A percentile compares a stretch with the other conserved stretches of the same genome.
phyloP scores from a whole-genome alignment of 2,113 vertebrate species.

The Dipodomys merriami region DNA sequence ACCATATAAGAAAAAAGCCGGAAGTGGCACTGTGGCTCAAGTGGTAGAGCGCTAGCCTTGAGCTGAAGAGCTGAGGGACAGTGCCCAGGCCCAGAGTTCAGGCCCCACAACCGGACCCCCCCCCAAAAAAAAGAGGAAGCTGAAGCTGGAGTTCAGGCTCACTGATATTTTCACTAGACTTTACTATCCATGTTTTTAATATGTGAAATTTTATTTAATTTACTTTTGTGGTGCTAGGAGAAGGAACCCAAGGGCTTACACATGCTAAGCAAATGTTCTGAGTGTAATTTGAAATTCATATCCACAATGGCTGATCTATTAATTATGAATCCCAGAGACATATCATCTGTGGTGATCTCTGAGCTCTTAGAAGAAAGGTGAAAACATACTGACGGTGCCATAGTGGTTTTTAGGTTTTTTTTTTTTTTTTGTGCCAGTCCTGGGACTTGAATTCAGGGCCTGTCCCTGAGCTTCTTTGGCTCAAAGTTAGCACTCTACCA shows the following conservation, averaged over 20 bases:
- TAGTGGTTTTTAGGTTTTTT: not conserved
- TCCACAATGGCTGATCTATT: constrained; percentile 18
- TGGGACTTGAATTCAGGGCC: no score
- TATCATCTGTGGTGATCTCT: constrained; percentile 36
- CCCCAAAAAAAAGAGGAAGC: not conserved
- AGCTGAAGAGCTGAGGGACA: no score
- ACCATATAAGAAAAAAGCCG: no score
- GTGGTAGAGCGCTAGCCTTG: no score
- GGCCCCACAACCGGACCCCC: no score
- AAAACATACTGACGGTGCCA: constrained; percentile 42
- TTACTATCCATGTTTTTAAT: not conserved
- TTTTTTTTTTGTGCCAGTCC: no score
- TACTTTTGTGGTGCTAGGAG: not conserved
- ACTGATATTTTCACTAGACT: not conserved
- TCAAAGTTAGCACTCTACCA: no score
- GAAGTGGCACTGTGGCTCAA: no score
- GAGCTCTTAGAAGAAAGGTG: constrained; percentile 26
- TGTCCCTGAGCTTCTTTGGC: no score
- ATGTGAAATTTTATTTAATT: not conserved
- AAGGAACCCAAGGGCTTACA: not conserved
- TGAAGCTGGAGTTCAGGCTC: not conserved
- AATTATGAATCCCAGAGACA: constrained; percentile 21
- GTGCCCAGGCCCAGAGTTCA: no score
- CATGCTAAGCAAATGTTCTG: not conserved
- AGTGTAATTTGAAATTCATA: not conserved